A percentile compares a stretch with the other conserved stretches of the same genome.
phyloP scores from a whole-genome alignment of 2,888 invertebrate genomes.

The Trichopria drosophilae region DNA sequence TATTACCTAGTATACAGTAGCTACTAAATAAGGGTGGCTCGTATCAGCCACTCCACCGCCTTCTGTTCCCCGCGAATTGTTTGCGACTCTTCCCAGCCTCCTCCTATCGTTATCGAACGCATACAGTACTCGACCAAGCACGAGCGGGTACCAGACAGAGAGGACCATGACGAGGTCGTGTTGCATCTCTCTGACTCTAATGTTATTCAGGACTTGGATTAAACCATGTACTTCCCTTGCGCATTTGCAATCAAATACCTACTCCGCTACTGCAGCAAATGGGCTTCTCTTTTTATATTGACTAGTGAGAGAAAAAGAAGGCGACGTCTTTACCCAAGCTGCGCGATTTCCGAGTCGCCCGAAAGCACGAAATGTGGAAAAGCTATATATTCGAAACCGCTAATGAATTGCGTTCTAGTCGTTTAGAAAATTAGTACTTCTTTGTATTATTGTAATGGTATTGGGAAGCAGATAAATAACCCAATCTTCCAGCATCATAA shows the following conservation, averaged over 20 bases:
- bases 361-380: too few species aligned
- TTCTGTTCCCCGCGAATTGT: slow-evolving; percentile 41
- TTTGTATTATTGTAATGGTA: too few species aligned
- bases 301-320: slow-evolving; percentile 9
- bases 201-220: slow-evolving; percentile 50
- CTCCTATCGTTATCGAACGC: slow-evolving; percentile 21
- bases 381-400: too few species aligned
- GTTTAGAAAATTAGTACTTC: too few species aligned
- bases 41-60: slow-evolving; percentile 25
- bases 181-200: slow-evolving; percentile 40
- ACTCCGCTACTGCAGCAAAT: slow-evolving; percentile 33
- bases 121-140: background rate
- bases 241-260: slow-evolving; percentile 39
- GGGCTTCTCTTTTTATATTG: slow-evolving; percentile 24
- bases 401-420: too few species aligned
- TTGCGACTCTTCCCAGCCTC: slow-evolving; percentile 31
- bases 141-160: slow-evolving; percentile 20
- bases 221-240: slow-evolving; percentile 45
- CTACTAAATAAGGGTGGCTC: slow-evolving; percentile 49
- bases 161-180: slow-evolving; percentile 31
- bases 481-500: too few species aligned
- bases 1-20: slow-evolving; percentile 47
- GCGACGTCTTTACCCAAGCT: background rate
- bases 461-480: too few species aligned
- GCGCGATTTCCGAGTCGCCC: background rate